A percentile compares a stretch with the other conserved stretches of the same genome.
Evolutionary conservation across 2,888 invertebrate genomes (phyloP).

Genomic region (Pinctada fucata): DNA sequence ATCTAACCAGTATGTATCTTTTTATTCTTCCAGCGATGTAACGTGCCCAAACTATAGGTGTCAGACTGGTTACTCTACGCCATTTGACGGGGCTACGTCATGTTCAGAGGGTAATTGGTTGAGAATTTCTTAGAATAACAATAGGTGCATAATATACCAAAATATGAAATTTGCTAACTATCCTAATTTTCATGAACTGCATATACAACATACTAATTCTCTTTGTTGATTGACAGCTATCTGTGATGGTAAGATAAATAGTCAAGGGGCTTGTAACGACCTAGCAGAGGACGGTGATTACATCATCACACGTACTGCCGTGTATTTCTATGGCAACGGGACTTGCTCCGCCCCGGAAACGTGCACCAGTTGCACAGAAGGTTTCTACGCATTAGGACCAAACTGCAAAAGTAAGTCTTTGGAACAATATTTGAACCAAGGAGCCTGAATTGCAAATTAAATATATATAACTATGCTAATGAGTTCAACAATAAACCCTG

Average conservation of each 20-base stretch:
- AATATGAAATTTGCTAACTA: no score
- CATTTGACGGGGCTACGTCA: conserved; percentile 1
- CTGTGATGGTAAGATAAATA: conserved; percentile 10
- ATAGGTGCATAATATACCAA: no score
- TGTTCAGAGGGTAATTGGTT: conserved; percentile 10
- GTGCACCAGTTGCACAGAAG: conserved; percentile 7
- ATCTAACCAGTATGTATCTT: no score
- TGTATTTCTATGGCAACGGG: background rate
- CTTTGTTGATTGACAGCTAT: background rate
- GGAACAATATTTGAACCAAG: background rate
- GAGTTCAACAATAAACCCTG: background rate
- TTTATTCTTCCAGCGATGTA: conserved; percentile 1
- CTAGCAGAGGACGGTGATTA: conserved; percentile 3
- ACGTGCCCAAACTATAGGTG: conserved; percentile 17
- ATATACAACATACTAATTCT: no score
- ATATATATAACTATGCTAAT: no score
- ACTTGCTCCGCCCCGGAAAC: conserved; percentile 4
- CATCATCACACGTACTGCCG: background rate
- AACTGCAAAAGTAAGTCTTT: conserved; percentile 14
- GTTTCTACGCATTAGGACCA: conserved; percentile 13
- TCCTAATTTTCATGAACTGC: no score
- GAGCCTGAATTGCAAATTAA: no score
- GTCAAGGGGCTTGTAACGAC: conserved; percentile 18
- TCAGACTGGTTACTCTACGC: conserved; percentile 11
- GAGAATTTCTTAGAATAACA: no score